Conservation (phyloP, 2,113 vertebrate species). For the Recurvirostra avosetta region DNA sequence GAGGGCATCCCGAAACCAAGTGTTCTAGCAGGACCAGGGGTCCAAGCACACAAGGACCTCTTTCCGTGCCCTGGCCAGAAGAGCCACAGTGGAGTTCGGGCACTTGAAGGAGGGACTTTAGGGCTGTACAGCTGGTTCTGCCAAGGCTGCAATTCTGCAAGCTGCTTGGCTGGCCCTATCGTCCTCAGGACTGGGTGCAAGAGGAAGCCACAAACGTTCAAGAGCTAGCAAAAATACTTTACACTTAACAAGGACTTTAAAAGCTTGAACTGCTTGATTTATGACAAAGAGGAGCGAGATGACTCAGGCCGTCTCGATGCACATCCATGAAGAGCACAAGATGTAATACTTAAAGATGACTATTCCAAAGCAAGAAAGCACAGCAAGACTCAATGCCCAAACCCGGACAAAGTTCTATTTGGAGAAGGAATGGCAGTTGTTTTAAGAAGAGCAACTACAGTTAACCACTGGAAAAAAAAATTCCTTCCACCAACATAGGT, state of each 20-base stretch:
- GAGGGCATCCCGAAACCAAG: not conserved
- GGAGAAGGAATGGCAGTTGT: not conserved
- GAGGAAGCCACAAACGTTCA: not conserved
- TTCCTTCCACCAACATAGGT: not conserved
- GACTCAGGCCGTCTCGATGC: not conserved
- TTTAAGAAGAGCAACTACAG: not conserved
- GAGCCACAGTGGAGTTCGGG: not conserved
- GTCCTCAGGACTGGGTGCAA: not conserved
- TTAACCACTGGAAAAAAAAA: not conserved
- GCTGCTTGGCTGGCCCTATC: not conserved
- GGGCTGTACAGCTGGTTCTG: not conserved
- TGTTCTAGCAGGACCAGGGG: not conserved
- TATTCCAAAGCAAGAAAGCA: not conserved
- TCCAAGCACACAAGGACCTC: not conserved
- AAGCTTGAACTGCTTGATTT: not conserved
- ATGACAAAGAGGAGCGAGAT: not conserved
- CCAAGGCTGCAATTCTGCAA: not conserved
- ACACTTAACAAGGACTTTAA: not conserved
- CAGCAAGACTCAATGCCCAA: not conserved
- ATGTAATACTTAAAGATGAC: not conserved
- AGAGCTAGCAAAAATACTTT: not conserved
- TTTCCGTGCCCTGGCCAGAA: not conserved
- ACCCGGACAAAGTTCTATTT: not conserved
- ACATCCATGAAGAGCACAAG: not conserved
- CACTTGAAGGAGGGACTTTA: not conserved